Evolutionary conservation across 2,113 vertebrate genomes (phyloP).

Genomic region (Panthera uncia): DNA sequence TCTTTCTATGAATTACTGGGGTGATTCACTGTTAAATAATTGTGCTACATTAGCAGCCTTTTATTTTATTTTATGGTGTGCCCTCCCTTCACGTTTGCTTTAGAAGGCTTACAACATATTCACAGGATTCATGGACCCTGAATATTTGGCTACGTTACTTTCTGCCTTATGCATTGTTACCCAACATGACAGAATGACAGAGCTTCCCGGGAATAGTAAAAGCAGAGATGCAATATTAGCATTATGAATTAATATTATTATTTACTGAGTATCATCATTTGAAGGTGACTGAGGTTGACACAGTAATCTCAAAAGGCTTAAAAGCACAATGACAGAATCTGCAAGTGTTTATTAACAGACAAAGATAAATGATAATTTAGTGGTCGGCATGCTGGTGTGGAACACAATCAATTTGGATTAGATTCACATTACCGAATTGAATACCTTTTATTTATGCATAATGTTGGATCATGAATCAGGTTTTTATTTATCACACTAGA

Average conservation of each 20-base stretch:
- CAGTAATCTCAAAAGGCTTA: conserved; percentile 70
- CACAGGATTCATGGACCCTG: background rate
- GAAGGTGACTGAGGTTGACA: conserved; percentile 43
- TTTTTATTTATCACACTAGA: conserved; percentile 78
- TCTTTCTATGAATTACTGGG: background rate
- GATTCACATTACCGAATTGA: conserved; percentile 81
- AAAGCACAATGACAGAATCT: conserved; percentile 60
- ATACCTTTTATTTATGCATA: conserved; percentile 80
- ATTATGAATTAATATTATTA: conserved; percentile 48
- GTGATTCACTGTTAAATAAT: background rate
- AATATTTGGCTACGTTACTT: background rate
- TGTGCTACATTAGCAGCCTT: background rate
- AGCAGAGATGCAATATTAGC: conserved; percentile 29
- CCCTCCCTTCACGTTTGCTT: background rate
- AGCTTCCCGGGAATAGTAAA: background rate
- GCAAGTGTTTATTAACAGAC: conserved; percentile 76
- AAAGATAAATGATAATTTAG: conserved; percentile 77
- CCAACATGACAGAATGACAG: background rate
- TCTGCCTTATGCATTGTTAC: background rate
- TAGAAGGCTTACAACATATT: background rate
- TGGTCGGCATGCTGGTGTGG: conserved; percentile 52
- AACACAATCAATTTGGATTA: conserved; percentile 80
- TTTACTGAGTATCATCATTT: conserved; percentile 53
- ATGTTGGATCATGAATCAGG: conserved; percentile 78
- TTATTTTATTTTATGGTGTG: background rate